Evolutionary conservation across 2,888 invertebrate genomes (phyloP), one percentile per base, ranked within the genome.

Genomic region (Eupithecia tripunctaria): DNA sequence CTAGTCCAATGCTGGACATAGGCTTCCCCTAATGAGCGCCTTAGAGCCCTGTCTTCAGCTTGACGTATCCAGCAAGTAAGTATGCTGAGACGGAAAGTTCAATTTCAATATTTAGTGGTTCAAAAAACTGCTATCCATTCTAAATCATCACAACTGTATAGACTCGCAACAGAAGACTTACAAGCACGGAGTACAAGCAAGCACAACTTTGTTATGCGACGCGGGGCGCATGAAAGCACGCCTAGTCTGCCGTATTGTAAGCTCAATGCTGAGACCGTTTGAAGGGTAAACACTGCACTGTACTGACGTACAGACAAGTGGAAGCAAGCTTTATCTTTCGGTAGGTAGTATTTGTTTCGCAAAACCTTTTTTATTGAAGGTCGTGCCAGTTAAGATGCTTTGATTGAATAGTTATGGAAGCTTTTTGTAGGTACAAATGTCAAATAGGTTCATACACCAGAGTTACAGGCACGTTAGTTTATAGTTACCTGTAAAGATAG

Each of bases 211-310:
- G 72, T 68, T 76, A 68, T 73, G 70, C 75, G 75, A 73, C 68
- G 43, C 29, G 51, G 25, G 25, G 32, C 43, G 71, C 41, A 63
- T 72, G 70, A 73, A 76, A 71, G 73, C 56, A 63, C 21, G 72
- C 74, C 77, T 76, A 74, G 78, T 72, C 78, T 75, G 43, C 43
- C 70, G 72, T 75, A 82, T 82, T 82, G 83, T 82, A 73, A 41
- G 72, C 78, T 79, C 74, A 78, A 79, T 81, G 47, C 21, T 51
- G 47, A 51, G 80, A 81, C 78, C 81, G 84, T 82, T 82, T 82
- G 82, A 81, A 81, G 78, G 78, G 82, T 79, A 82, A 84, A 84
- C 83, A 71, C 72, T 74, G 75, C 77, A 72, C 68, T 25, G 82
- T 78, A 82, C 75, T 66, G 76, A n/a, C 76, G 43, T 2, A 4